A percentile compares a stretch with the other conserved stretches of the same genome.
phyloP scores from a whole-genome alignment of 2,888 invertebrate species.

The Cerastis leucographa region DNA sequence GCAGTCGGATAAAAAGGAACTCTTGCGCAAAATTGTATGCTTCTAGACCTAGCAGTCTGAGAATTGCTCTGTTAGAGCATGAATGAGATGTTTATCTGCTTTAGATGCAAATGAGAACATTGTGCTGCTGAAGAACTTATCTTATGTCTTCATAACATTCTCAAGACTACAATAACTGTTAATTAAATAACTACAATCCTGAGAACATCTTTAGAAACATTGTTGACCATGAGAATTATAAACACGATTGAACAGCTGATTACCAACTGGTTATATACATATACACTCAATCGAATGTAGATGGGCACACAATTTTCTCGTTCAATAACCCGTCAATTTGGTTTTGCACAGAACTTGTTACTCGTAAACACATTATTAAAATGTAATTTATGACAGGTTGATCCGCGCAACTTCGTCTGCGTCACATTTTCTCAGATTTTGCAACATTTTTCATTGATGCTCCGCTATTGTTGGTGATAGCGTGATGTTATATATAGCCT shows the following conservation, averaged over 20 bases:
- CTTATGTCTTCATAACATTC: constrained; percentile 1
- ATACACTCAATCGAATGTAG: neutral
- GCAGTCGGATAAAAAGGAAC: neutral
- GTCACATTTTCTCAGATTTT: no score
- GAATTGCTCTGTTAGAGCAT: no score
- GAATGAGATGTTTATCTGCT: neutral
- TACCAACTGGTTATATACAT: neutral
- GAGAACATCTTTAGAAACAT: constrained; percentile 27
- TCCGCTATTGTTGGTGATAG: no score
- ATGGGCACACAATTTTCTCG: neutral
- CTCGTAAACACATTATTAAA: neutral
- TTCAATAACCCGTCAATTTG: constrained; percentile 21
- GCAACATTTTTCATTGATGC: no score
- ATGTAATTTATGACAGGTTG: neutral
- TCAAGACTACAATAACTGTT: constrained; percentile 4
- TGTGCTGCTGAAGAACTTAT: neutral
- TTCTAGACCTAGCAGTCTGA: neutral
- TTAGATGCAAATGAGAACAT: neutral
- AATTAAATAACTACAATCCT: constrained; percentile 12
- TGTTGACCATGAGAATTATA: constrained; percentile 50
- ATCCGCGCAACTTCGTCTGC: no score
- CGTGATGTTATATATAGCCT: no score
- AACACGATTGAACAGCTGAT: constrained; percentile 43
- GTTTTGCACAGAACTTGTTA: neutral
- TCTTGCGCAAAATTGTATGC: neutral